A percentile compares a stretch with the other conserved stretches of the same genome.
Conservation (phyloP, 37 sponge, comb jelly and placozoan species). For the Tethya wilhelma region DNA sequence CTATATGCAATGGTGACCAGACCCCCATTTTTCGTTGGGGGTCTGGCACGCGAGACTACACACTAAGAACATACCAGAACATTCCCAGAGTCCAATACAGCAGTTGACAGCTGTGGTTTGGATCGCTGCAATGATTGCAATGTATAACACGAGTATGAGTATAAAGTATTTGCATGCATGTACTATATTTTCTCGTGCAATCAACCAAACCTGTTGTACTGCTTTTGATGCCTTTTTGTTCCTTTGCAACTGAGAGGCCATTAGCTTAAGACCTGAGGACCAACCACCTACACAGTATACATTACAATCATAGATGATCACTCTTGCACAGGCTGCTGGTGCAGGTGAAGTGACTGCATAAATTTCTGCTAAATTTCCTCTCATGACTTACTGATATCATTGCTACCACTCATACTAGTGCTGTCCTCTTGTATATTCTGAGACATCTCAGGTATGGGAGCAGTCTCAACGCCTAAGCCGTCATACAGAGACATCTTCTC, state of each 20-base stretch:
- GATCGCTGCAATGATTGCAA: too few relatives aligned
- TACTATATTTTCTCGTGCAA: too few relatives aligned
- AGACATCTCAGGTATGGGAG: constrained; percentile 46
- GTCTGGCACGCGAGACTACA: too few relatives aligned
- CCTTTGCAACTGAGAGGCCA: constrained; percentile 78
- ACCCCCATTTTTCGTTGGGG: too few relatives aligned
- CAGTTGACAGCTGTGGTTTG: constrained; percentile 5
- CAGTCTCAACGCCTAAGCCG: constrained; percentile 75
- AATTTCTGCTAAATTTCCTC: too few relatives aligned
- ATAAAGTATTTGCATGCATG: too few relatives aligned
- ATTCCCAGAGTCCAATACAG: background rate
- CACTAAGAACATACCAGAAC: background rate
- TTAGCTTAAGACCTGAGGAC: constrained; percentile 66
- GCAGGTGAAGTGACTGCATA: too few relatives aligned
- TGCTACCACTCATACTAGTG: too few relatives aligned
- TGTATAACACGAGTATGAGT: too few relatives aligned
- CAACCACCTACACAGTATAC: constrained; percentile 27
- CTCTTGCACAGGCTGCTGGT: too few relatives aligned
- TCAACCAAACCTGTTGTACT: constrained; percentile 14
- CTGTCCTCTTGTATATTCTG: background rate
- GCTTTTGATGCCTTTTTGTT: constrained; percentile 63
- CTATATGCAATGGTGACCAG: too few relatives aligned
- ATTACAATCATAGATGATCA: background rate
- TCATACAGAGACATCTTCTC: constrained; percentile 79
- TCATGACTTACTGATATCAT: too few relatives aligned